Conservation (phyloP, 2,888 invertebrate species). For the Drosophila pseudotalamancana region DNA sequence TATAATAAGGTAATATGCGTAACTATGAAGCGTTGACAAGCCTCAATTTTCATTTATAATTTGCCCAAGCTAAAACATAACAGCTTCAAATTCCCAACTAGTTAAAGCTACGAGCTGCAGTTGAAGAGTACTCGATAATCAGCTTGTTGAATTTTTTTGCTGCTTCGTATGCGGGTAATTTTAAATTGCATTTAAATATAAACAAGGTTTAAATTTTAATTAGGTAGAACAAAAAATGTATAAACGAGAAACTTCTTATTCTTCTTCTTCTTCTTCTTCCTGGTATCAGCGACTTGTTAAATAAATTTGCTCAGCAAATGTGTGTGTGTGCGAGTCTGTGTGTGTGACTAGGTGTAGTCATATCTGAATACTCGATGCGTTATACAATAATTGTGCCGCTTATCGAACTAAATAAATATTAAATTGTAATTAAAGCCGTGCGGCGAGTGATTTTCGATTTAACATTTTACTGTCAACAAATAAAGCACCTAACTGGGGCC, state of each 20-base stretch:
- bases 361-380: slow-evolving; percentile 42
- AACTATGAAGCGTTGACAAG: too few relatives aligned
- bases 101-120: neutral
- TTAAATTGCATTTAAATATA: slow-evolving; percentile 41
- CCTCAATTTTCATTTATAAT: slow-evolving; percentile 1
- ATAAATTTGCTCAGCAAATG: slow-evolving; percentile 66
- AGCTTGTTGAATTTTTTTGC: neutral
- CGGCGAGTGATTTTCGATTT: slow-evolving; percentile 70
- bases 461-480: slow-evolving; percentile 43
- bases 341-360: slow-evolving; percentile 59
- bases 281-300: slow-evolving; percentile 54
- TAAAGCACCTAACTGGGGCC: slow-evolving; percentile 10
- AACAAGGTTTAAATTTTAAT: slow-evolving; percentile 78
- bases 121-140: neutral
- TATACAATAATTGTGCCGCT: slow-evolving; percentile 66
- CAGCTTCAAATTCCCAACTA: slow-evolving; percentile 13
- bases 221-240: slow-evolving; percentile 40
- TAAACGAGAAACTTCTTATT: slow-evolving; percentile 23
- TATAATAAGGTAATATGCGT: too few relatives aligned
- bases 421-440: slow-evolving; percentile 82
- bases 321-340: slow-evolving; percentile 14
- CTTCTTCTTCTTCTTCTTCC: too few relatives aligned
- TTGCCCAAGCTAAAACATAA: too few relatives aligned
- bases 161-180: neutral
- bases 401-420: slow-evolving; percentile 80